These are phyloP conservation scores for Hyposoter didymator DNA, from an alignment of 2,888 invertebrate genomes.

Conservation along the genomic window DNA sequence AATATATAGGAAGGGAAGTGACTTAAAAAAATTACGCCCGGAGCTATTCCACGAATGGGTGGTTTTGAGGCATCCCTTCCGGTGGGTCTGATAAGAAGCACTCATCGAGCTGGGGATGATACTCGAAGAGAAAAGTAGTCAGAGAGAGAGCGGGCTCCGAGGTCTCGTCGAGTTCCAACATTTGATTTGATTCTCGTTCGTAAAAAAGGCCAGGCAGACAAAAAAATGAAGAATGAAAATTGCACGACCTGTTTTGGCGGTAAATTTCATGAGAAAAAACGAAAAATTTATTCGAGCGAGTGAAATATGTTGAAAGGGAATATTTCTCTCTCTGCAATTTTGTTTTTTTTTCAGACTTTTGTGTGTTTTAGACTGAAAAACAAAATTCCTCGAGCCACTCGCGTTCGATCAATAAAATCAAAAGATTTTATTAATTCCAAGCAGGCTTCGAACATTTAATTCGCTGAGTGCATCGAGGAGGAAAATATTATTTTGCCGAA, in stretches of 20 bases:
- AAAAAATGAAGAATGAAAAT: neutral
- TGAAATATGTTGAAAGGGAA: neutral
- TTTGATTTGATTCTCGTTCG: neutral
- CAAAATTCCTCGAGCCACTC: too few relatives aligned
- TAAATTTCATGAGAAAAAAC: neutral
- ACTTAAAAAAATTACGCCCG: neutral
- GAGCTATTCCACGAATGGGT: neutral
- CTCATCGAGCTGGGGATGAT: constrained; percentile 5
- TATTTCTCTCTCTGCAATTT: neutral
- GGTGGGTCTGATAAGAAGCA: constrained; percentile 2
- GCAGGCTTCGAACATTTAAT: too few relatives aligned
- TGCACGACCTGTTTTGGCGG: neutral
- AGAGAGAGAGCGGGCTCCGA: neutral
- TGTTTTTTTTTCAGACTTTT: too few relatives aligned
- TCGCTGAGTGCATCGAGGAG: too few relatives aligned
- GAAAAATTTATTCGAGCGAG: neutral
- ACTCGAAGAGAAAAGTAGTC: neutral
- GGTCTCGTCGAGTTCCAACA: neutral
- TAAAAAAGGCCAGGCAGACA: neutral
- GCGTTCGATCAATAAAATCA: too few relatives aligned
- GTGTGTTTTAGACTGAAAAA: too few relatives aligned
- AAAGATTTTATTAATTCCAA: too few relatives aligned
- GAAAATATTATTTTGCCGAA: too few relatives aligned
- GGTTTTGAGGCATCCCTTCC: neutral
- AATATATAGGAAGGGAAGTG: neutral